Evolutionary conservation across 1,140 invertebrate genomes (phyloP), one percentile per base, ranked within the genome.

Genomic region (Meloidogyne exigua): DNA sequence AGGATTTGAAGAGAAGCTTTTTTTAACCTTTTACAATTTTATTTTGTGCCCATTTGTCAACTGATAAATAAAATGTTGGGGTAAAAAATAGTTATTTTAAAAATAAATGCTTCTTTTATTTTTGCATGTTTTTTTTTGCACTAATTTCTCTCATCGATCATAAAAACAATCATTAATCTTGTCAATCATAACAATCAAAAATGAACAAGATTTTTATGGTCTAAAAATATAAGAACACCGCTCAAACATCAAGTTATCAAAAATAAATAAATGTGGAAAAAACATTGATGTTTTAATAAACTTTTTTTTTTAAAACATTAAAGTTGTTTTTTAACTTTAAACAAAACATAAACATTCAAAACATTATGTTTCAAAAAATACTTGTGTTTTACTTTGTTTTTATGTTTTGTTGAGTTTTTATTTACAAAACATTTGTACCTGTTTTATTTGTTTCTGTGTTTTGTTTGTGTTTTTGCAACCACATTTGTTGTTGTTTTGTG

Each of bases 181-280:
- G 49, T 57, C 49, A 57, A 57, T 57, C 49, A 57, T 57, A 57
- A 57, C 42, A 18, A 57, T 57, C 49, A 57, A 57, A 57, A 57
- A 57, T 57, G 9, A 57, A 57, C 49, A 57, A n/a, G 49, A 57
- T 57, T 57, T n/a, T 57, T 5, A 57, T n/a, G 49, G 18, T 4
- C 10, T 39, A 39, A 39, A 39, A 39, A 39, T 39, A 39, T n/a
- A n/a, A n/a, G 49, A 57, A 57, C 18, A 12, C 13, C 42, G 13
- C 18, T 9, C 3, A n/a, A 49, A 49, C 44, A 4, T 4, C 15
- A 18, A 49, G 1, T 49, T 18, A 49, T 15, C 44, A 49, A 49
- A 57, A 57, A 2, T 32, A 32, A 32, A 32, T 32, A 32, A 32
- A 32, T 32, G 7, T 32, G 28, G 2, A 32, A 32, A 32, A 32